Conservation (phyloP, 2,113 vertebrate species). For the Baryphthengus martii region DNA sequence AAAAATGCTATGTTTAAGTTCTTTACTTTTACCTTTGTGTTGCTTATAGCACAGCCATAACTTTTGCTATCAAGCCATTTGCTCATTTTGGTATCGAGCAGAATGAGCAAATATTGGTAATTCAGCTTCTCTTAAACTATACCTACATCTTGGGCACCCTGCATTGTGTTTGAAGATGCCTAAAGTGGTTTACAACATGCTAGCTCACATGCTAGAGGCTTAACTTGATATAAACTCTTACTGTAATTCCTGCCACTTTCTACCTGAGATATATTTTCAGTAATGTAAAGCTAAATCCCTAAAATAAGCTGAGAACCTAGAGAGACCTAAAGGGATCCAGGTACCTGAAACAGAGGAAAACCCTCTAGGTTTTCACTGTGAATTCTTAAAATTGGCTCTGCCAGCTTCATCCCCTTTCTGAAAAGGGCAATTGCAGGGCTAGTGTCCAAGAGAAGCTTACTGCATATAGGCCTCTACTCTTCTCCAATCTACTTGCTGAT, state of each 20-base stretch:
- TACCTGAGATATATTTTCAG: neutral
- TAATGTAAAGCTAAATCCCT: neutral
- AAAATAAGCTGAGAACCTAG: neutral
- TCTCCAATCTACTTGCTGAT: neutral
- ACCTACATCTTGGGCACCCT: neutral
- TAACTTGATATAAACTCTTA: neutral
- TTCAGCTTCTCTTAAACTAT: neutral
- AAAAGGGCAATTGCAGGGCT: neutral
- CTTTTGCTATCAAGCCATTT: neutral
- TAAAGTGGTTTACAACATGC: neutral
- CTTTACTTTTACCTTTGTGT: neutral
- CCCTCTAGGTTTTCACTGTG: neutral
- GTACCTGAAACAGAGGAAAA: neutral
- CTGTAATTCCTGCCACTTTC: neutral
- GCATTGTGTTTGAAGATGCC: fast-evolving
- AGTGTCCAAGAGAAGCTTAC: neutral
- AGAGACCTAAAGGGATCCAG: neutral
- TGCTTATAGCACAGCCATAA: neutral
- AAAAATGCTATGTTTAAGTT: slow-evolving; percentile 50
- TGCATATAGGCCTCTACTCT: fast-evolving
- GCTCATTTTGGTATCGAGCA: neutral
- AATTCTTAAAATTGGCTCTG: neutral
- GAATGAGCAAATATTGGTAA: neutral
- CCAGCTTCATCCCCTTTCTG: neutral
- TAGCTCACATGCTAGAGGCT: neutral